These are phyloP conservation scores for Protaetia brevitarsis DNA, from an alignment of 1,140 invertebrate genomes.

Conservation along the genomic window DNA sequence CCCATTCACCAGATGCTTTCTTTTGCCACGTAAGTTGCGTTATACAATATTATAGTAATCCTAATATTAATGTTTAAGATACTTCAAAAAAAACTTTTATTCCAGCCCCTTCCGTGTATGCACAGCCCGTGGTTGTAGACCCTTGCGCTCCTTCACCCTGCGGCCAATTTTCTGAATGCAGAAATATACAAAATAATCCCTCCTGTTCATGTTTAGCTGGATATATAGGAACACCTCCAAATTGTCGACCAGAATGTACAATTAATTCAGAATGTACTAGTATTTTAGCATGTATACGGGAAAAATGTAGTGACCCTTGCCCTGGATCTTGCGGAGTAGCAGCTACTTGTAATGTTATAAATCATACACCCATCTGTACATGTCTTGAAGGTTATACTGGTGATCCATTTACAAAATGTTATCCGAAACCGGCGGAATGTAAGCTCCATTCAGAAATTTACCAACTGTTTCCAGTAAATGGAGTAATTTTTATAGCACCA, in stretches of 20 bases:
- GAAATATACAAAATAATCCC: conserved; percentile 55
- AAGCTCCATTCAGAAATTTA: conserved; percentile 23
- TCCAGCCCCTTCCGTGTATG: conserved; percentile 33
- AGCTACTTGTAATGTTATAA: conserved; percentile 55
- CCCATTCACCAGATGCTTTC: conserved; percentile 62
- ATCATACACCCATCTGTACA: conserved; percentile 54
- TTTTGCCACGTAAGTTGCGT: conserved; percentile 53
- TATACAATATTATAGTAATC: background rate
- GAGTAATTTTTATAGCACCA: background rate
- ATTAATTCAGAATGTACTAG: conserved; percentile 67
- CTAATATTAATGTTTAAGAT: no score
- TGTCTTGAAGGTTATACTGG: conserved; percentile 59
- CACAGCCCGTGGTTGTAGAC: conserved; percentile 43
- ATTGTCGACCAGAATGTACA: conserved; percentile 70
- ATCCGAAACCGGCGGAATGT: conserved; percentile 52
- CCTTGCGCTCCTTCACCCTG: conserved; percentile 74
- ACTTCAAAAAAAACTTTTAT: conserved; percentile 25
- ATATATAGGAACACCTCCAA: conserved; percentile 68
- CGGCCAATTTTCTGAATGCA: conserved; percentile 64
- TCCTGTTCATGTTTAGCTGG: conserved; percentile 66
- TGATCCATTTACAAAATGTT: conserved; percentile 60
- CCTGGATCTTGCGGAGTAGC: conserved; percentile 64
- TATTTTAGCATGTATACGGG: conserved; percentile 63
- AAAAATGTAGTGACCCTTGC: conserved; percentile 69
- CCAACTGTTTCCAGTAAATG: background rate